phyloP scores from a whole-genome alignment of 1,140 invertebrate species.

The Temnothorax nylanderi region DNA sequence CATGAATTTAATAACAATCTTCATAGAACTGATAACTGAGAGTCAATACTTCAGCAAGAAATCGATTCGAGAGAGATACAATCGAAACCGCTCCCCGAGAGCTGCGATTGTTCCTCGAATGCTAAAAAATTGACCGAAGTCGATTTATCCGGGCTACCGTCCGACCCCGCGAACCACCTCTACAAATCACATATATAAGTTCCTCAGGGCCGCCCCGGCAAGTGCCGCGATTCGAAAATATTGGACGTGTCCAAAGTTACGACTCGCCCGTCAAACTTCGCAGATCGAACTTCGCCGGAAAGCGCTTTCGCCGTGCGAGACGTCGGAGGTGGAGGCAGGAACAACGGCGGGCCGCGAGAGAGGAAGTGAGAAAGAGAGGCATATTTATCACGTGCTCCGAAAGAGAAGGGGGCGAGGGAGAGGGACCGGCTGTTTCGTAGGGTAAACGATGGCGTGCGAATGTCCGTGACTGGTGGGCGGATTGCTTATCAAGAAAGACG shows the following conservation, averaged over 20 bases:
- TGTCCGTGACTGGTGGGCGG: conserved; percentile 49
- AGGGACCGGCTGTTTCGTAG: conserved; percentile 5
- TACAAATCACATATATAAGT: conserved; percentile 73
- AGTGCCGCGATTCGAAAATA: conserved; percentile 69
- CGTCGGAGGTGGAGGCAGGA: background rate
- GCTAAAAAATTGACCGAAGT: conserved; percentile 66
- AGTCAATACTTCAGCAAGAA: conserved; percentile 59
- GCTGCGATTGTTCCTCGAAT: conserved; percentile 58
- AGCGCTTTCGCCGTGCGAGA: background rate
- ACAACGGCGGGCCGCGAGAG: background rate
- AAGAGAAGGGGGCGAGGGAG: background rate
- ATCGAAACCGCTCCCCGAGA: background rate
- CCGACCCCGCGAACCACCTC: background rate
- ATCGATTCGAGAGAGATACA: background rate
- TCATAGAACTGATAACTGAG: background rate
- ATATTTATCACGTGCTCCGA: background rate
- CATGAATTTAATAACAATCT: conserved; percentile 36
- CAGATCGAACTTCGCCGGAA: conserved; percentile 66
- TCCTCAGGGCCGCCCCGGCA: conserved; percentile 20
- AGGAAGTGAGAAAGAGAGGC: background rate
- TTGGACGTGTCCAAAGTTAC: conserved; percentile 70
- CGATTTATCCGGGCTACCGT: conserved; percentile 59
- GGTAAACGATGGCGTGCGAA: conserved; percentile 54
- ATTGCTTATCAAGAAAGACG: conserved; percentile 61
- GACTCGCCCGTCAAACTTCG: conserved; percentile 69